A percentile compares a stretch with the other conserved stretches of the same genome.
phyloP scores from a whole-genome alignment of 2,113 vertebrate genomes.

The Panurus biarmicus region DNA sequence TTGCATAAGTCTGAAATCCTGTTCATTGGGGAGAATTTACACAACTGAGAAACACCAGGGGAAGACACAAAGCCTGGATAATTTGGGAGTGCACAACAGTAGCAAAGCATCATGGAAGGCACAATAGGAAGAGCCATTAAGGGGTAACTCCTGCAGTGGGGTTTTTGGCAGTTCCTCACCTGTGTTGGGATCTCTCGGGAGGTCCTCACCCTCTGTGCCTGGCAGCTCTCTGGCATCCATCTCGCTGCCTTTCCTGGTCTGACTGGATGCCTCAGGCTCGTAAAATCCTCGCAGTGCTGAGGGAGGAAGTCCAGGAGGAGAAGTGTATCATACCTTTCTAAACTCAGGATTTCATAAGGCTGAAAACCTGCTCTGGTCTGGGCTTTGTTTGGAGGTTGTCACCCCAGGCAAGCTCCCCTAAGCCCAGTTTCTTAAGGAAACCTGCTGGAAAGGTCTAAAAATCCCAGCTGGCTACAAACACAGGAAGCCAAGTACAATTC shows the following conservation, averaged over 20 bases:
- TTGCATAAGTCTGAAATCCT: constrained; percentile 58
- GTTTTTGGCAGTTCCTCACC: constrained; percentile 32
- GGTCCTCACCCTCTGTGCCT: background rate
- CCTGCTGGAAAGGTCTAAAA: background rate
- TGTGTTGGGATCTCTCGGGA: constrained; percentile 12
- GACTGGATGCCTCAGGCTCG: constrained; percentile 43
- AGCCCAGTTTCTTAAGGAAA: background rate
- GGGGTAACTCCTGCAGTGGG: background rate
- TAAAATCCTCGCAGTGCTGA: constrained; percentile 10
- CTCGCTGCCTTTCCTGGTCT: background rate
- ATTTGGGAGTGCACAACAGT: background rate
- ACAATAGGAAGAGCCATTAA: background rate
- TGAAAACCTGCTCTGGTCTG: background rate
- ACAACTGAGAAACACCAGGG: background rate
- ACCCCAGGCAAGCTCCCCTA: background rate
- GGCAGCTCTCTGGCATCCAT: constrained; percentile 40
- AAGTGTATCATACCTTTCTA: accelerated
- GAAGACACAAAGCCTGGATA: background rate
- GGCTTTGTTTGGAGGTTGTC: background rate
- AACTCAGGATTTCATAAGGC: background rate
- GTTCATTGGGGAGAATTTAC: background rate
- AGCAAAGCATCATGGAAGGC: background rate
- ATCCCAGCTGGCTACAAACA: background rate
- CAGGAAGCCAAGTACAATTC: background rate
- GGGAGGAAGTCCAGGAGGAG: background rate